Evolutionary conservation across 2,888 invertebrate genomes (phyloP), one percentile per base, ranked within the genome.

Genomic region (Orchestes rusci): DNA sequence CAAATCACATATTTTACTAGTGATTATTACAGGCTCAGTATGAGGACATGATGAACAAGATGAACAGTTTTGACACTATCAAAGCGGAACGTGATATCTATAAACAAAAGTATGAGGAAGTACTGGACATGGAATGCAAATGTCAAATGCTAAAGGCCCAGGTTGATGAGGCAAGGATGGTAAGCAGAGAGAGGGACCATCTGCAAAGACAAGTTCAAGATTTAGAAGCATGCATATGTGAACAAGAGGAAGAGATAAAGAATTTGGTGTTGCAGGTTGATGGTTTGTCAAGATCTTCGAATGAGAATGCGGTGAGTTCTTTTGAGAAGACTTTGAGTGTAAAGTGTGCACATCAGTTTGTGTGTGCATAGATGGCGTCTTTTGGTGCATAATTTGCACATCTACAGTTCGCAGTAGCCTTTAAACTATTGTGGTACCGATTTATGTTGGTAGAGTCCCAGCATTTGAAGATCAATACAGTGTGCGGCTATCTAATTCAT

Each of bases 201-300:
- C 59, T 76, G 16, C 57, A 69, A 39, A 71, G 72, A 53, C 73
- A 73, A 63, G 59, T 76, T 27, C 68, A 71, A 52, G 75, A 76
- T 64, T 64, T 69, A 30, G 74, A 77, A 56, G 72, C 73, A 47
- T 71, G 71, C 59, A 66, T 73, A 15, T 71, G 74, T 61, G 76
- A 76, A 50, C 74, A 75, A 62, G 75, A 73, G 40, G 70, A 73
- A 53, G 76, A 77, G 66, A 75, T 77, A 28, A 73, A 70, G 60
- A 70, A 67, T 53, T 62, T 76, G 37, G 68, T 72, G 1, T 34
- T 58, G 31, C 73, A 77, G 62, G 70, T 76, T 30, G 74, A 76
- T 53, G 65, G 62, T 51, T 55, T 76, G 42, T 63, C 61, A 3
- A 53, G 57, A 27, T 59, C 59, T 23, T 55, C 61, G 30, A 63